Percentiles rank a stretch among this genome's conserved stretches.
Evolutionary conservation across 2,113 vertebrate genomes (phyloP).

Genomic region (Trinectes maculatus): DNA sequence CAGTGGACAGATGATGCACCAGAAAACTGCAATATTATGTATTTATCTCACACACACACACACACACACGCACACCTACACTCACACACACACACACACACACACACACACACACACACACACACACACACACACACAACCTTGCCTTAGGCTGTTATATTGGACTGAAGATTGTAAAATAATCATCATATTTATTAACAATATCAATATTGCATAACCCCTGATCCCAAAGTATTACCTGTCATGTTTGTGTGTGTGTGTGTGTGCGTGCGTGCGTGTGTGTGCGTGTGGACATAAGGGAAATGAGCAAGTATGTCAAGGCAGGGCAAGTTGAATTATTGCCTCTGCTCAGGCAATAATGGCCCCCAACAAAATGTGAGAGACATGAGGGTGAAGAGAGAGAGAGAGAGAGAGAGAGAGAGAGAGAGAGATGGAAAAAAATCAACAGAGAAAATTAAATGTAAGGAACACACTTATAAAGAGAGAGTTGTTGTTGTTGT

Average conservation of each 20-base stretch:
- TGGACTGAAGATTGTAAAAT: conserved; percentile 37
- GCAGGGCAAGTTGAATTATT: conserved; percentile 13
- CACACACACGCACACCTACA: neutral
- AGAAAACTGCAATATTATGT: too few relatives aligned
- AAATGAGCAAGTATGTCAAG: neutral
- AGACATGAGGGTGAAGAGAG: neutral
- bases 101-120: neutral
- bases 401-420: neutral
- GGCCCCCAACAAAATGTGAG: neutral
- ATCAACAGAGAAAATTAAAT: too few relatives aligned
- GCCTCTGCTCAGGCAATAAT: conserved; percentile 14
- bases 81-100: conserved; percentile 13
- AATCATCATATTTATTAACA: conserved; percentile 69
- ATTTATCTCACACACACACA: conserved; percentile 15
- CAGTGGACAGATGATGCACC: too few relatives aligned
- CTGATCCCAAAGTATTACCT: conserved; percentile 16
- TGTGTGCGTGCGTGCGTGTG: neutral
- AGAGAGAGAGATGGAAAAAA: too few relatives aligned
- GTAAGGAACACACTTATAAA: too few relatives aligned
- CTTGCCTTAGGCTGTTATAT: conserved; percentile 28
- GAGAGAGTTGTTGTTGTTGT: too few relatives aligned
- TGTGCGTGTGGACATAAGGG: neutral
- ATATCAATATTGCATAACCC: conserved; percentile 60
- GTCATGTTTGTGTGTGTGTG: neutral
- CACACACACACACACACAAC: neutral